These are phyloP conservation scores for Emys orbicularis DNA, from an alignment of 2,797 vertebrate species.

Conservation along the genomic window DNA sequence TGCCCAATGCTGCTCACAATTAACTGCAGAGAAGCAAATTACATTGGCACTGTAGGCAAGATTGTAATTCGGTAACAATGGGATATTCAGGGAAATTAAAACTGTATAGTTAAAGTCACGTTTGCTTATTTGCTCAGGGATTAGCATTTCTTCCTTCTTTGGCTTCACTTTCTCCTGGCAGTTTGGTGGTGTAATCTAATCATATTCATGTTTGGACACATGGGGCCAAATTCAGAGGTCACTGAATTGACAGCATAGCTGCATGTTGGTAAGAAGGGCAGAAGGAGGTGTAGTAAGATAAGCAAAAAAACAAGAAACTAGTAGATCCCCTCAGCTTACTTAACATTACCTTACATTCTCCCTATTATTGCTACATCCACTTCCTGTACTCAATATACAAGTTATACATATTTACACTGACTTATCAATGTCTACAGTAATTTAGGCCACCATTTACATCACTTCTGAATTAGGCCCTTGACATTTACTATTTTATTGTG, in stretches of 20 bases:
- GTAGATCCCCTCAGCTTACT: background rate
- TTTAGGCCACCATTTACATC: background rate
- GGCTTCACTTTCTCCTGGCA: background rate
- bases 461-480: background rate
- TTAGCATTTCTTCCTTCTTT: background rate
- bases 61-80: background rate
- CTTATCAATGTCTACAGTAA: fast-evolving
- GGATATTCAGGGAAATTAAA: background rate
- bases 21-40: background rate
- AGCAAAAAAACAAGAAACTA: background rate
- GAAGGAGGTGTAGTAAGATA: background rate
- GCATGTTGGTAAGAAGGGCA: background rate
- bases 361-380: background rate
- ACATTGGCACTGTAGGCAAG: background rate
- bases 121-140: background rate
- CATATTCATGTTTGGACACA: constrained; percentile 16
- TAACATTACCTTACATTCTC: background rate
- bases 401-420: background rate
- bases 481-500: background rate
- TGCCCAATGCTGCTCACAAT: background rate
- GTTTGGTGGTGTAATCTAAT: constrained; percentile 13
- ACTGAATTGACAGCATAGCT: background rate
- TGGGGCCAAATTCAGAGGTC: constrained; percentile 24
- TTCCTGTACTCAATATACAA: background rate
- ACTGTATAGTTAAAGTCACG: background rate